Percentiles rank a stretch among this genome's conserved stretches.
Conservation (phyloP, 2,113 vertebrate species). For the Hyaena hyaena region DNA sequence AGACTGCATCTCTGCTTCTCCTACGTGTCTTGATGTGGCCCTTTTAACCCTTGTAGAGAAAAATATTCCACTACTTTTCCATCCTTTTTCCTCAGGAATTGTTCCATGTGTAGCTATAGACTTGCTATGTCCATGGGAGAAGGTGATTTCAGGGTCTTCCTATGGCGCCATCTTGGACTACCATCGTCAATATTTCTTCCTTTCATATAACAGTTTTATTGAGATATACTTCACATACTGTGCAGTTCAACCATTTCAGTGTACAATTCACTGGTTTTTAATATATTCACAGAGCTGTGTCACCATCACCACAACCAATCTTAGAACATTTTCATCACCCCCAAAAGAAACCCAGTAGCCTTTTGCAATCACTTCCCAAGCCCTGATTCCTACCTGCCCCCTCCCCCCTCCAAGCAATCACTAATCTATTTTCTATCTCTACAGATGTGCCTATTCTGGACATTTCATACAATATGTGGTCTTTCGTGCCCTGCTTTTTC, state of each 20-base stretch:
- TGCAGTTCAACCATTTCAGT: too few species aligned
- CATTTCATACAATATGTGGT: fast-evolving
- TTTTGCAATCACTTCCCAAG: not conserved
- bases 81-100: not conserved
- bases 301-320: fast-evolving
- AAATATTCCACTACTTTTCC: not conserved
- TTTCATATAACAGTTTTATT: not conserved
- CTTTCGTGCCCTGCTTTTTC: not conserved
- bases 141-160: not conserved
- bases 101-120: not conserved
- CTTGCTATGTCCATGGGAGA: not conserved
- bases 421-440: not conserved
- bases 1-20: not conserved
- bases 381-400: not conserved
- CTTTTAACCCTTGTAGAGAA: not conserved
- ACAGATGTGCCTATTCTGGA: not conserved
- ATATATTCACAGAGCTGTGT: not conserved
- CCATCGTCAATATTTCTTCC: not conserved
- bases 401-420: too few species aligned
- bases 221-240: fast-evolving
- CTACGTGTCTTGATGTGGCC: not conserved
- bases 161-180: not conserved
- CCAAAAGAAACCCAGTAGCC: not conserved
- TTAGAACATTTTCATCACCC: not conserved
- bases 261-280: fast-evolving